Evolutionary conservation across 2,888 invertebrate genomes (phyloP), one percentile per base, ranked within the genome.

Genomic region (Alsophila aescularia): DNA sequence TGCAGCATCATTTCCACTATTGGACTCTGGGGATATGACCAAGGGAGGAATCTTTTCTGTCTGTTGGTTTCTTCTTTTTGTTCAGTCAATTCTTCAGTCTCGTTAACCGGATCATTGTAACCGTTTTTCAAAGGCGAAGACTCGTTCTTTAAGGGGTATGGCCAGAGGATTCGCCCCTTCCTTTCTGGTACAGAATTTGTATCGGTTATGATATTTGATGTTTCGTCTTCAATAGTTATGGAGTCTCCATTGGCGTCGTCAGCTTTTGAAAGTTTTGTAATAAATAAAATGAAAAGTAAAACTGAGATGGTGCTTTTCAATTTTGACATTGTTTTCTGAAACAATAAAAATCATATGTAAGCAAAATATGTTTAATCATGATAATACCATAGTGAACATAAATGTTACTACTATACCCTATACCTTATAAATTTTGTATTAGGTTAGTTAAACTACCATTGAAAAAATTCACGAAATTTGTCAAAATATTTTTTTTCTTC

Each of bases 1-100:
- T 88, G 82, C 73, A 84, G 72, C 84, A 91, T 81, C 66, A 87
- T 75, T 31, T 88, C 85, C n/a, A 85, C 81, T 8, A 90, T 75
- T 0, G 82, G 83, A 49, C 77, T 89, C 55, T 85, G 84, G 12
- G 81, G 83, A 55, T 85, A 85, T 2, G 87, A 79, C 75, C 81
- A 82, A 27, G 70, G 62, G 7, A 82, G 70, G 39, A 75, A 85
- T 9, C 88, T 74, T 29, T 69, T 75, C 18, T 70, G 54, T 54
- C 77, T 73, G 10, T 54, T 52, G 8, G 27, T 64, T 7, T 60
- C 57, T 21, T 58, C 34, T 34, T 42, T 37, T 9, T 54, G 62
- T 37, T 61, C 50, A 40, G 47, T 52, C n/a, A 57, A 48, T 12
- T 67, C 53, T 16, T 64, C 32, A 18, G 50, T 32, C 2, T 35